Evolutionary conservation across 2,888 invertebrate species (phyloP), one percentile per base, ranked within the genome.

Genomic region (Cosmopolites sordidus): DNA sequence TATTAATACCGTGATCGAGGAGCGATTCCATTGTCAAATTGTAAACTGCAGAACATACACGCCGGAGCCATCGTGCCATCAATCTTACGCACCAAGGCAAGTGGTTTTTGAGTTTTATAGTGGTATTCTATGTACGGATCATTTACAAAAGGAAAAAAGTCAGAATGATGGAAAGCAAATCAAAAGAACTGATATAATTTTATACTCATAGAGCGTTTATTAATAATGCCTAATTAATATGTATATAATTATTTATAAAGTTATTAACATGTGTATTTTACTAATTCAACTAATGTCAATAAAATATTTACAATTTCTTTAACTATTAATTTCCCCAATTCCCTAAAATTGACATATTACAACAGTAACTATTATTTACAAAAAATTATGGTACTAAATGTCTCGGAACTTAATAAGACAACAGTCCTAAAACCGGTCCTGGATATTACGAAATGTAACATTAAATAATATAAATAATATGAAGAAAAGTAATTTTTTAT

Each of bases 321-420:
- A 69, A 48, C 45, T 30, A 40, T 40, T 40, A 40, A 40, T 67
- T 60, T 80, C 81, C 81, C 82, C 81, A 78, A 80, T 81, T 81
- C 80, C 82, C 81, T 81, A 82, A 81, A 82, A 82, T 81, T 82
- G 81, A 82, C 81, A 80, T 80, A 80, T 80, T 81, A 81, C 80
- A 81, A 72, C 50, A 73, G 69, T 72, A 72, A 73, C 72, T 73
- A 72, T 66, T 56, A 56, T 59, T 47, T 59, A 56, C 54, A 59
- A 56, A 22, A 22, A 56, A 50, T 53, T 47, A 53, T 48, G 56
- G 43, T 46, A 56, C 58, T 52, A 50, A 48, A 42, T 47, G 22
- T 41, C 45, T 45, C 43, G 49, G 51, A 52, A 56, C 61, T 63
- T 65, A 64, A 64, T 64, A 66, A 69, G 69, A 62, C 65, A 70